Base-by-base conservation (phyloP, 1,140 invertebrate genomes). In the Trichogramma pretiosum region DNA sequence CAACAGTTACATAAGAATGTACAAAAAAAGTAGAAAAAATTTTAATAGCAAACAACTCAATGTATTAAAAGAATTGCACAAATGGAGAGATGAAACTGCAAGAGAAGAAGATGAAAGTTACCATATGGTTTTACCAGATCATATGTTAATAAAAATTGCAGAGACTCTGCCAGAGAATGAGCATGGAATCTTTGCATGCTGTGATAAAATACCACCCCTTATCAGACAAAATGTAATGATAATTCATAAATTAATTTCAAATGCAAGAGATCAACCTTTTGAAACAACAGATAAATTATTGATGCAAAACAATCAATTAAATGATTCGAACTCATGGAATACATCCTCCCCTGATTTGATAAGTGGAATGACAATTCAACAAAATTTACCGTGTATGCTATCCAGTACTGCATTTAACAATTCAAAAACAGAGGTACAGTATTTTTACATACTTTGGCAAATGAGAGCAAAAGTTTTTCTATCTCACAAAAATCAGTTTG, bases 121-220 rank as follows among this genome's bases (percentile, higher is more conserved):
- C 13, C 79, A 75, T 80, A 98, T 92, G 65, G 84, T 98, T 23
- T 67, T 99, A 46, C 93, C 94, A 1, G 95, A 94, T 70, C 91
- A 98, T 62, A 96, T 96, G 91, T 59, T 99, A 63, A 62, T 98
- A 18, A 81, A 91, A 57, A 90, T 98, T 41, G 81, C 88, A 4
- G 88, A 96, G 62, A 77, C 79, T 14, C 64, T 98, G 35, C 96
- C 96, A 0, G 76, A 89, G 34, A 94, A 98, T 72, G 82, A 89
- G 73, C 89, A 95, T 63, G 93, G 93, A 5, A 86, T 99, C 44
- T 62, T 93, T 19, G 91, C 93, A 0, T 93, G 90, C 58, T 98
- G 94, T 65, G 90, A 88, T 64, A 93, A 93, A 0, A 84, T 95
- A 49, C 93, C 94, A 13, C 85, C 89, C 0, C 72, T 96, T 21